Percentiles rank a stretch among this genome's conserved stretches.
These are phyloP conservation scores for Pagrus major DNA, from an alignment of 2,113 vertebrate genomes.

Conservation along the genomic window DNA sequence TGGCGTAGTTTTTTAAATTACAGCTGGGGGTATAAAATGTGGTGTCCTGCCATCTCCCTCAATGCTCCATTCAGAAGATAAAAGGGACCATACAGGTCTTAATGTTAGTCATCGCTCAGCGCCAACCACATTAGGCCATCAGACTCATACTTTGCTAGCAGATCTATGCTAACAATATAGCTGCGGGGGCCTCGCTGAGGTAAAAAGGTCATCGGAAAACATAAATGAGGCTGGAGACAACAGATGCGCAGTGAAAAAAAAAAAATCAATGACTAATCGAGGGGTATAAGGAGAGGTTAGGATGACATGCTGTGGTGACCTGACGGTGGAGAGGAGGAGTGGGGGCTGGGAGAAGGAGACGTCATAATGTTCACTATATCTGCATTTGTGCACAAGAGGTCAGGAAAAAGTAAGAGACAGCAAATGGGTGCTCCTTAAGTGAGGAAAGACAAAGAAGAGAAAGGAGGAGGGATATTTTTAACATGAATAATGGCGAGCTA, in stretches of 20 bases:
- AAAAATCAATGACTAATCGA: slow-evolving; percentile 59
- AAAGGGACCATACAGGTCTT: slow-evolving; percentile 15
- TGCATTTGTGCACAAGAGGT: slow-evolving; percentile 1
- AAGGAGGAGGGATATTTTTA: not conserved
- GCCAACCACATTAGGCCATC: slow-evolving; percentile 29
- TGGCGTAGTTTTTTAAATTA: not conserved
- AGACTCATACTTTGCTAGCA: slow-evolving; percentile 43
- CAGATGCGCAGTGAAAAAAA: slow-evolving; percentile 48
- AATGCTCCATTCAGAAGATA: slow-evolving; percentile 5
- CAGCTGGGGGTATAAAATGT: slow-evolving; percentile 17
- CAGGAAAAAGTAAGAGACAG: not conserved
- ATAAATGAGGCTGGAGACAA: slow-evolving; percentile 41
- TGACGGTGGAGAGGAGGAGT: not conserved
- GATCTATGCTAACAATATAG: slow-evolving; percentile 69
- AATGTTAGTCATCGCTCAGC: slow-evolving; percentile 60
- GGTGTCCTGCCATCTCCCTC: not conserved
- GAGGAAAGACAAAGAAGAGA: slow-evolving; percentile 5
- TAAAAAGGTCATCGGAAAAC: slow-evolving; percentile 60
- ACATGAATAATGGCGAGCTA: not conserved
- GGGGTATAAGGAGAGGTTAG: slow-evolving; percentile 34
- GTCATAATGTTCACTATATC: not conserved
- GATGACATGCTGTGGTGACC: not conserved
- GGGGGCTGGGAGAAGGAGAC: not conserved
- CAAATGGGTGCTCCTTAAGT: not conserved
- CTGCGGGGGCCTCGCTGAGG: slow-evolving; percentile 42